Evolutionary conservation across 2,888 invertebrate genomes (phyloP).

Genomic region (Gastracanthus pulcherrimus): DNA sequence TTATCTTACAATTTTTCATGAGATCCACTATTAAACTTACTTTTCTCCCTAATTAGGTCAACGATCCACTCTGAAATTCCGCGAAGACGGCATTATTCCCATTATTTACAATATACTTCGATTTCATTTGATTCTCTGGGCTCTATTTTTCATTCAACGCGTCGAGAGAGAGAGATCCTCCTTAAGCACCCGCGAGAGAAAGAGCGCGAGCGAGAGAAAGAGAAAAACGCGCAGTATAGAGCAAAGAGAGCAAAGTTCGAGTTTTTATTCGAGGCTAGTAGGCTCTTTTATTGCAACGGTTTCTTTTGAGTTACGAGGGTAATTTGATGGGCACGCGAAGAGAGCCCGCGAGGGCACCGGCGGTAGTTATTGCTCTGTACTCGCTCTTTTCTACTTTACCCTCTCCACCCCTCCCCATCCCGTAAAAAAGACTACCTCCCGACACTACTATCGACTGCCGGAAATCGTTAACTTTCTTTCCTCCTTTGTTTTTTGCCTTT

Average conservation of each 20-base stretch:
- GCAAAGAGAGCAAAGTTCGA: not conserved
- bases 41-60: not conserved
- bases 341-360: not conserved
- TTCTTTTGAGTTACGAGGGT: slow-evolving; percentile 48
- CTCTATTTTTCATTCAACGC: not conserved
- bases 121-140: not conserved
- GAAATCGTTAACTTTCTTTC: slow-evolving; percentile 46
- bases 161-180: not conserved
- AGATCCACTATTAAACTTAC: too few relatives aligned
- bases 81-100: not conserved
- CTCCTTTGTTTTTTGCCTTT: not conserved
- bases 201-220: not conserved
- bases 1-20: too few relatives aligned
- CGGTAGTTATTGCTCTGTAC: slow-evolving; percentile 30
- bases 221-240: not conserved
- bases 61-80: not conserved
- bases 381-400: not conserved
- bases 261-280: slow-evolving; percentile 41
- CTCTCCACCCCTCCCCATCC: not conserved
- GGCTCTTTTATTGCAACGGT: slow-evolving; percentile 44
- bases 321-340: slow-evolving; percentile 35
- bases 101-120: not conserved
- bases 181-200: not conserved
- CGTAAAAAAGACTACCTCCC: too few relatives aligned
- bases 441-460: slow-evolving; percentile 20